Base-by-base conservation (phyloP, 2,113 vertebrate genomes). In the Malaclemys terrapin region DNA sequence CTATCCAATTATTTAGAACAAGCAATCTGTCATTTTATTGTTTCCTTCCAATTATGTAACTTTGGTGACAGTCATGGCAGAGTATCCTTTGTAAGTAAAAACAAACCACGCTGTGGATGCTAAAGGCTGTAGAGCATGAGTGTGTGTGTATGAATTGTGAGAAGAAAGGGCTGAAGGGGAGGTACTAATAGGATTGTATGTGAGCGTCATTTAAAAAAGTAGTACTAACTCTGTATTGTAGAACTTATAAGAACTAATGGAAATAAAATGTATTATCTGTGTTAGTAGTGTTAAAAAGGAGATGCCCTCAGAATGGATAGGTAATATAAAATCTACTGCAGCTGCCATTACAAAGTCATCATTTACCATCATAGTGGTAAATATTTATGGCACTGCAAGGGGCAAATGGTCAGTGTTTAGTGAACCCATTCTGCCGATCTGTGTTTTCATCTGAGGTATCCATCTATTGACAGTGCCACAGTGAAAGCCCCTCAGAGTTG, bases 21-120 rank as follows among this genome's bases (percentile, higher is more conserved):
- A 98, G 97, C 98, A 97, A 98, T 98, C 98, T 98, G 98, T 96
- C 96, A 97, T 97, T 98, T 97, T 93, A 94, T 97, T 98, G 96
- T 97, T 97, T 95, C 94, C 84, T 97, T 97, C 96, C 97, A 97
- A 97, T 97, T 97, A 98, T 98, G 91, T 96, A 96, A 97, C 96
- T 96, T 97, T 96, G 93, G 94, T 97, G 97, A 97, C 94, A 96
- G 90, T 96, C 92, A 90, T 97, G 93, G 94, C 95, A 98, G 93
- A 97, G 88, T 95, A 89, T 95, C 80, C 80, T 94, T 80, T 96
- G 96, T 82, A 96, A 90, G 85, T 92, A 87, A 95, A 92, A 92
- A 90, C 89, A 95, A 85, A 92, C 88, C 65, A 83, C 59, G 10
- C 38, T 80, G 57, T 86, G 31, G 52, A 84, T 96, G 91, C 93